Conservation (phyloP, 2,797 vertebrate species). For the Sebastes minor region DNA sequence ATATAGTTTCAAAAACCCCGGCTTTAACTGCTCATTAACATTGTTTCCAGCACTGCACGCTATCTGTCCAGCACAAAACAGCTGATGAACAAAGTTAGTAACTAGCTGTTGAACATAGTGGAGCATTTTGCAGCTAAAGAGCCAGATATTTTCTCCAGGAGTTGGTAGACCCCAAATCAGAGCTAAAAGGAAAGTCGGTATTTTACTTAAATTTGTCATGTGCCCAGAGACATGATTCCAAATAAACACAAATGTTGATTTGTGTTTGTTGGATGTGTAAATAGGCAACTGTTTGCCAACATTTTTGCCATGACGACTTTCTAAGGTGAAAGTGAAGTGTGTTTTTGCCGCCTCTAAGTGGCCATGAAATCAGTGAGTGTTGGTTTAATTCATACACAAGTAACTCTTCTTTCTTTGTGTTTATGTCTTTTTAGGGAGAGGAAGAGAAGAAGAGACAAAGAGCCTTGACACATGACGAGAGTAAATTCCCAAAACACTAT, state of each 20-base stretch:
- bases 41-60: not conserved
- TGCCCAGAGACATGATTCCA: not conserved
- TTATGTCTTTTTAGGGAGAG: constrained; percentile 58
- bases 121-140: not conserved
- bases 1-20: not conserved
- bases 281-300: not conserved
- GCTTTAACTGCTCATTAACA: not conserved
- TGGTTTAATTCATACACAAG: not conserved
- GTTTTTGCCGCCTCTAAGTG: not conserved
- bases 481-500: constrained; percentile 57
- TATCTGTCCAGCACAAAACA: not conserved
- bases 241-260: not conserved
- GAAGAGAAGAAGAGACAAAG: constrained; percentile 59
- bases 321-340: not conserved
- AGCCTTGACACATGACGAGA: constrained; percentile 43
- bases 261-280: not conserved
- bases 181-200: not conserved
- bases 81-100: not conserved
- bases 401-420: not conserved
- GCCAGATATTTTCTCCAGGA: not conserved
- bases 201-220: not conserved
- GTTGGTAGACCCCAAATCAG: not conserved
- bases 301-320: too few species aligned
- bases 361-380: not conserved
- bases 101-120: not conserved